These are phyloP conservation scores for Calliphora vicina DNA, from an alignment of 1,140 invertebrate species.

Conservation along the genomic window DNA sequence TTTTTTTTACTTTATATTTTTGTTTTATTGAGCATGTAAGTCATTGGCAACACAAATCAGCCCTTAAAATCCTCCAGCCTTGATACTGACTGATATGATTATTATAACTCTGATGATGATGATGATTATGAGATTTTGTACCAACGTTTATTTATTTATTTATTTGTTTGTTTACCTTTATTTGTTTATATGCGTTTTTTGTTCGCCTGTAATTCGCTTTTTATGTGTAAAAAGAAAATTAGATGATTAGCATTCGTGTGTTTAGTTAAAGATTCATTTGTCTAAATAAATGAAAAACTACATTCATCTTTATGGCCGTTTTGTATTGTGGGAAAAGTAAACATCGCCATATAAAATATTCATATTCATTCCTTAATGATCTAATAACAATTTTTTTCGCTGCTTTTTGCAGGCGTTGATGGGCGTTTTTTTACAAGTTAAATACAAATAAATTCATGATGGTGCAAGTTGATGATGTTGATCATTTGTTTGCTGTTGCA, in stretches of 20 bases:
- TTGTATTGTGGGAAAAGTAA: neutral
- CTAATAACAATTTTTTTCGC: neutral
- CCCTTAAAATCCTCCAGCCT: neutral
- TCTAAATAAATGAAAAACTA: neutral
- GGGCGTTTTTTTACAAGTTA: neutral
- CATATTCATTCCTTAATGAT: neutral
- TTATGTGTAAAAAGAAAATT: neutral
- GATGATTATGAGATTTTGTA: neutral
- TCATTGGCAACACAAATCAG: neutral
- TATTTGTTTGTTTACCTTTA: neutral
- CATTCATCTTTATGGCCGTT: neutral
- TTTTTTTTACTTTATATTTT: neutral
- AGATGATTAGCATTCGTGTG: neutral
- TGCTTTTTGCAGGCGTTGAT: neutral
- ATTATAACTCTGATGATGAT: neutral
- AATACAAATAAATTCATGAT: neutral
- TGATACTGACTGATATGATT: neutral
- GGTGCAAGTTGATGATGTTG: too few species aligned
- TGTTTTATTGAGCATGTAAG: too few species aligned
- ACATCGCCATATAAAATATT: neutral
- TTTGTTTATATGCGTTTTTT: neutral
- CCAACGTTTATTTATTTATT: neutral
- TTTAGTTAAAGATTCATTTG: slow-evolving; percentile 5
- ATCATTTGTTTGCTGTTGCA: too few species aligned
- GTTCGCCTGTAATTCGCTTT: neutral